Base-by-base conservation (phyloP, 2,888 invertebrate species). In the Trachelus iudaicus region DNA sequence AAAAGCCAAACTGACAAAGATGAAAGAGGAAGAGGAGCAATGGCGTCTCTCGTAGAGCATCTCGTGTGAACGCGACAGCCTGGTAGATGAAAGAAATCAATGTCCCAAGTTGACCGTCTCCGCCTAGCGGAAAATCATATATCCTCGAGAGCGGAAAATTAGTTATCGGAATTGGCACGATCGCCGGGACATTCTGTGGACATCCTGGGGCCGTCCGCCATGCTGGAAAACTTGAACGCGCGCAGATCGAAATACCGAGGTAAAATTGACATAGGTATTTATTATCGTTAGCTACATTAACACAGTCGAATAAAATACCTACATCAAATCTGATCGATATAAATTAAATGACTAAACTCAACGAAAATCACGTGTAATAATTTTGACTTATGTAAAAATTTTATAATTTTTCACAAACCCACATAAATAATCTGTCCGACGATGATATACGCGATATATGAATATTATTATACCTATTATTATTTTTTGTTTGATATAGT, bases 91-190 rank as follows among this genome's bases (percentile, higher is more conserved):
- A 69, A 73, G 79, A 80, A 80, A 82, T 80, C 80, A 78, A 82
- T 80, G 77, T 78, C 71, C 34, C 33, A 34, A 71, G 34, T 78
- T 83, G 81, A 76, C 77, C 75, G 76, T 81, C 81, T 79, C 81
- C 79, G 82, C 40, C 78, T 74, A 79, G 79, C 82, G 81, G 80
- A 82, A 71, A 34, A 71, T 71, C 34, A 79, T 79, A 79, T 79
- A 81, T 81, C 74, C 75, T 80, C 77, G 81, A 81, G 82, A 78
- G 84, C 83, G 82, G 83, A 85, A 85, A 85, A 85, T 85, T 85
- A 85, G 83, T 80, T 80, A 79, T 78, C 79, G 77, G 79, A 80
- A 81, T 84, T 84, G 82, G 81, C 82, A 81, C 77, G 79, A 78
- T 77, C 79, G 34, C 12, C 71, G 31, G 71, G 13, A 71, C 34